phyloP scores from a whole-genome alignment of 2,797 vertebrate genomes.

The Intellagama lesueurii region DNA sequence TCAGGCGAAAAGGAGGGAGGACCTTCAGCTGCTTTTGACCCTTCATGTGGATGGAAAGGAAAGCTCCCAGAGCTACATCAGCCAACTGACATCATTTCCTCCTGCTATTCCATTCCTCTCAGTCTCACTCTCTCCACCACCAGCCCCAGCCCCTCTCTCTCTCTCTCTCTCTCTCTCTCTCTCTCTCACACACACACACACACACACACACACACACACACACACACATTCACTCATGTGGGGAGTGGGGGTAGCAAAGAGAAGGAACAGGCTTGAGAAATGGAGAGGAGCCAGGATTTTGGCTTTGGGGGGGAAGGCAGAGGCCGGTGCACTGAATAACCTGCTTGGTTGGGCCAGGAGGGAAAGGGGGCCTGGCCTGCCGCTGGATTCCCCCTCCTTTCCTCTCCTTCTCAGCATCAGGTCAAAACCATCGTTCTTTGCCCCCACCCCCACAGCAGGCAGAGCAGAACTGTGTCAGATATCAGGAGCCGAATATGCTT shows the following conservation, averaged over 20 bases:
- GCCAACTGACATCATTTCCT: not conserved
- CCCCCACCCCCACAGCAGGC: not conserved
- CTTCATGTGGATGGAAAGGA: not conserved
- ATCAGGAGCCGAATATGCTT: not conserved
- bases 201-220: not conserved
- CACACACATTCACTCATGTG: not conserved
- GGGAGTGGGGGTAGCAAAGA: not conserved
- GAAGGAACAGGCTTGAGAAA: not conserved
- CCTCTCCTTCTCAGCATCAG: not conserved
- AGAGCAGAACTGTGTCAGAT: conserved; percentile 16
- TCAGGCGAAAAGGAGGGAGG: not conserved
- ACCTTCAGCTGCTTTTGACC: not conserved
- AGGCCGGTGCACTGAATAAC: not conserved
- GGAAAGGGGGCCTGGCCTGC: too few species aligned
- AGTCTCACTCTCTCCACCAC: not conserved
- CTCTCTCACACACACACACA: not conserved
- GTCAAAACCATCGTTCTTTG: not conserved
- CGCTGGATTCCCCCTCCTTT: not conserved
- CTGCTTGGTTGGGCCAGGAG: not conserved
- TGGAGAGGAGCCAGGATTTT: not conserved
- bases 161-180: not conserved
- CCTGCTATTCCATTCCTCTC: not conserved
- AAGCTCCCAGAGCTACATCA: not conserved
- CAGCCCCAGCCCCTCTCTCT: not conserved
- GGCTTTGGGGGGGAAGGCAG: not conserved